Conservation (phyloP, 1,140 invertebrate species). For the Nasonia vitripennis region DNA sequence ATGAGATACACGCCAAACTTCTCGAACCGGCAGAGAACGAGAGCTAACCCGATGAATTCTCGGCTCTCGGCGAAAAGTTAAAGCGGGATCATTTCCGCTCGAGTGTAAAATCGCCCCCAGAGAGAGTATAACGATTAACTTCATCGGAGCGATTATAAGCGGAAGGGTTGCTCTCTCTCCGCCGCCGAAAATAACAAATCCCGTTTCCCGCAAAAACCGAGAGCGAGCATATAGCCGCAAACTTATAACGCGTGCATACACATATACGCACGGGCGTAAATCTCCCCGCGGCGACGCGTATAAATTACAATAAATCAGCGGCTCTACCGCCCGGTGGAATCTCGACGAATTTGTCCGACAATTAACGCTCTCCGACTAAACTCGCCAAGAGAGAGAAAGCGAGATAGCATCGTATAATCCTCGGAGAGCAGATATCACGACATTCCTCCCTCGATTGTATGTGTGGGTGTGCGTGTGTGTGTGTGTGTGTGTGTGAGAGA, state of each 20-base stretch:
- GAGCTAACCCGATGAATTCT: background rate
- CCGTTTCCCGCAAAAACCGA: background rate
- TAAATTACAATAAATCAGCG: conserved; percentile 51
- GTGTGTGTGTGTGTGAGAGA: too few species aligned
- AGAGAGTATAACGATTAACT: conserved; percentile 13
- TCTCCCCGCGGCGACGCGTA: conserved; percentile 27
- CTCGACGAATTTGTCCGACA: conserved; percentile 45
- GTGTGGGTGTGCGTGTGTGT: too few species aligned
- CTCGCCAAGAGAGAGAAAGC: background rate
- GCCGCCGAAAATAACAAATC: background rate
- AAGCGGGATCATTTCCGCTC: conserved; percentile 1
- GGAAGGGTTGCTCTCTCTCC: conserved; percentile 3
- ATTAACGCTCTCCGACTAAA: conserved; percentile 26
- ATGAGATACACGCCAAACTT: background rate
- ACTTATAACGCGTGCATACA: background rate
- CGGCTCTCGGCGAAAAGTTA: background rate
- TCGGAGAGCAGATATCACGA: background rate
- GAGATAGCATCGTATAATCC: background rate
- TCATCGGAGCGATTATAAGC: background rate
- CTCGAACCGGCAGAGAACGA: background rate
- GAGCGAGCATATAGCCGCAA: background rate
- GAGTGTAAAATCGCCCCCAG: conserved; percentile 17
- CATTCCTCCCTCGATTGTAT: background rate
- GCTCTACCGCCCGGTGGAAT: conserved; percentile 12
- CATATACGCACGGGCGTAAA: conserved; percentile 10